Evolutionary conservation across 30 jellyfish, hydroid and myxozoan species (phyloP).

Genomic region (Pelagia noctiluca): DNA sequence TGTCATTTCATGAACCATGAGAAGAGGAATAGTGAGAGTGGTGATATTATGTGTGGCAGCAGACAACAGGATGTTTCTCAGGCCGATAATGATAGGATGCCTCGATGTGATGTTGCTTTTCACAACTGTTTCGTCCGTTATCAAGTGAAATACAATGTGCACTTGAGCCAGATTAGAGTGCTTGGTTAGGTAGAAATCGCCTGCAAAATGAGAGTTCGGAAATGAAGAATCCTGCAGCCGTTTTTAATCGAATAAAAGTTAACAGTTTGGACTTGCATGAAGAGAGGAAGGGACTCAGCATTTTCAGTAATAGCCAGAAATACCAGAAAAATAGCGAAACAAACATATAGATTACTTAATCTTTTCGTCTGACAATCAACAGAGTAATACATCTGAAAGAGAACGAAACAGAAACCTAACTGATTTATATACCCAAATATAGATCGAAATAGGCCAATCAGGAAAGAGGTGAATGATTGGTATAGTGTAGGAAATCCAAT

Average conservation of each 20-base stretch:
- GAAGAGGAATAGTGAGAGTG: conserved; percentile 84
- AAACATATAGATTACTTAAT: too few species aligned
- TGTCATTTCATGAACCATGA: conserved; percentile 88
- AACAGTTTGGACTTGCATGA: not conserved
- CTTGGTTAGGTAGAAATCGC: conserved; percentile 90
- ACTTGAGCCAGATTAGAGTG: conserved; percentile 97
- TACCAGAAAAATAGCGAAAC: too few species aligned
- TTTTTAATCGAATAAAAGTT: not conserved
- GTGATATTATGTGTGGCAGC: conserved; percentile 93
- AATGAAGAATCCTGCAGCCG: not conserved
- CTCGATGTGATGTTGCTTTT: conserved; percentile 79
- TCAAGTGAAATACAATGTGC: conserved; percentile 91
- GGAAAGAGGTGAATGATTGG: too few species aligned
- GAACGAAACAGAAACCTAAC: too few species aligned
- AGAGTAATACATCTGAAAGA: too few species aligned
- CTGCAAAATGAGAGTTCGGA: too few species aligned
- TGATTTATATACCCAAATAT: too few species aligned
- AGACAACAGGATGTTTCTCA: conserved; percentile 85
- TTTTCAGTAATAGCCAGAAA: too few species aligned
- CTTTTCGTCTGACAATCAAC: too few species aligned
- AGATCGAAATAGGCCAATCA: too few species aligned
- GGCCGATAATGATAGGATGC: conserved; percentile 90
- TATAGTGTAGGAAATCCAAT: too few species aligned
- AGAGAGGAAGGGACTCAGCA: too few species aligned
- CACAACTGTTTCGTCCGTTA: conserved; percentile 85